Conservation (phyloP, 2,797 vertebrate species). For the Dipus sagitta region DNA sequence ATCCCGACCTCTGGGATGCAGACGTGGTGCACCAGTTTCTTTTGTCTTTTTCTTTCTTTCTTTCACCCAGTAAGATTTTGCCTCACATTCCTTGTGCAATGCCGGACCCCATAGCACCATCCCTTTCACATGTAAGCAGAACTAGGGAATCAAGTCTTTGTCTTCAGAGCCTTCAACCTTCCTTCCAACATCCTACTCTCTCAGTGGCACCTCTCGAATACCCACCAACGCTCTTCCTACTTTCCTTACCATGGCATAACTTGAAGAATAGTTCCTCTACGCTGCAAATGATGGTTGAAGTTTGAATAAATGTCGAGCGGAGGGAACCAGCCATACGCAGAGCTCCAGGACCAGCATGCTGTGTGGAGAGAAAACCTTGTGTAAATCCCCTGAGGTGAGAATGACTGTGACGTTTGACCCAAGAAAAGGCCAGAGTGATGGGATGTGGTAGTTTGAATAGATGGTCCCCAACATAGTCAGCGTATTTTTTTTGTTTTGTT, state of each 20-base stretch:
- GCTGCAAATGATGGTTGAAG: not conserved
- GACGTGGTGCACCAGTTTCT: too few species aligned
- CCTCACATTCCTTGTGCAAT: too few species aligned
- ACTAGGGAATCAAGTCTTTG: constrained; percentile 5
- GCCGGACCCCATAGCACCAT: too few species aligned
- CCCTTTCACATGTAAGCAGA: not conserved
- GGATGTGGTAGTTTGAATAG: too few species aligned
- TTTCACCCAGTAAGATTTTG: too few species aligned
- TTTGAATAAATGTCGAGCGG: not conserved
- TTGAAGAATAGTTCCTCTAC: constrained; percentile 31
- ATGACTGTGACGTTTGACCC: not conserved
- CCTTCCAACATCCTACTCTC: not conserved
- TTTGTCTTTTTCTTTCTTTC: too few species aligned
- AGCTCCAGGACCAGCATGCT: not conserved
- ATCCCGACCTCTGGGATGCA: too few species aligned
- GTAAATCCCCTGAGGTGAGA: not conserved
- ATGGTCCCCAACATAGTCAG: too few species aligned
- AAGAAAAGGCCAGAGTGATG: not conserved
- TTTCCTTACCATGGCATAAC: constrained; percentile 54
- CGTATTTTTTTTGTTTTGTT: too few species aligned
- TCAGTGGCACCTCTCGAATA: not conserved
- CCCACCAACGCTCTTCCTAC: not conserved
- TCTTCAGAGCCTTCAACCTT: constrained; percentile 49
- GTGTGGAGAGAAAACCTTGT: not conserved
- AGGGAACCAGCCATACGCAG: not conserved